Evolutionary conservation across 2,113 vertebrate genomes (phyloP).

Genomic region (Macrotus californicus): DNA sequence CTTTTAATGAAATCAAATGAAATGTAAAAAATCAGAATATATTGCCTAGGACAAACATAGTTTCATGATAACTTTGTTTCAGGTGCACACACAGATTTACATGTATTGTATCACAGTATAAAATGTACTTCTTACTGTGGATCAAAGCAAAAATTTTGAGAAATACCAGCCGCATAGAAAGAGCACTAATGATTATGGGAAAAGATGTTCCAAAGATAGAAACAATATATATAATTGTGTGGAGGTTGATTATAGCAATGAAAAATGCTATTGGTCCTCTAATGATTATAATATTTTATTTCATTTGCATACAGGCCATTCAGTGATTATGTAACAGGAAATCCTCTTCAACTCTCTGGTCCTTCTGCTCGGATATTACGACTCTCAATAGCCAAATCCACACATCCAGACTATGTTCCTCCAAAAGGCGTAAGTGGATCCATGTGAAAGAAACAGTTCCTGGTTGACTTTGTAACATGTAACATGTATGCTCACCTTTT

Average conservation of each 20-base stretch:
- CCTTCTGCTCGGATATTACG: slow-evolving; percentile 64
- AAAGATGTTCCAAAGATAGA: not conserved
- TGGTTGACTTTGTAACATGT: not conserved
- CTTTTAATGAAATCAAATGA: slow-evolving; percentile 21
- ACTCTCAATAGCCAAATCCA: slow-evolving; percentile 70
- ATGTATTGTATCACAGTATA: not conserved
- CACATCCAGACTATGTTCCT: slow-evolving; percentile 45
- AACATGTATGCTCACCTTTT: not conserved
- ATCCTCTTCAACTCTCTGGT: not conserved
- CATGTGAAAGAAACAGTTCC: not conserved
- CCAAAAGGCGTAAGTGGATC: slow-evolving; percentile 72
- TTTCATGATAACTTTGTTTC: slow-evolving; percentile 27
- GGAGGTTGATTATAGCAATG: not conserved
- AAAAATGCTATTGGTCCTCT: not conserved
- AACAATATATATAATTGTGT: not conserved
- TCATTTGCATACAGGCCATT: slow-evolving; percentile 61
- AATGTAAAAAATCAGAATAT: not conserved
- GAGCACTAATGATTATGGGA: not conserved
- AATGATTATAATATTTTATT: not conserved
- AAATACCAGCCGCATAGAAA: not conserved
- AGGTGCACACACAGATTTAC: not conserved
- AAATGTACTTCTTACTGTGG: not conserved
- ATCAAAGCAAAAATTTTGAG: not conserved
- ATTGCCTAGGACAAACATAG: not conserved
- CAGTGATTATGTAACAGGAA: not conserved